Base-by-base conservation (phyloP, 2,797 vertebrate species). In the Xenops minutus region DNA sequence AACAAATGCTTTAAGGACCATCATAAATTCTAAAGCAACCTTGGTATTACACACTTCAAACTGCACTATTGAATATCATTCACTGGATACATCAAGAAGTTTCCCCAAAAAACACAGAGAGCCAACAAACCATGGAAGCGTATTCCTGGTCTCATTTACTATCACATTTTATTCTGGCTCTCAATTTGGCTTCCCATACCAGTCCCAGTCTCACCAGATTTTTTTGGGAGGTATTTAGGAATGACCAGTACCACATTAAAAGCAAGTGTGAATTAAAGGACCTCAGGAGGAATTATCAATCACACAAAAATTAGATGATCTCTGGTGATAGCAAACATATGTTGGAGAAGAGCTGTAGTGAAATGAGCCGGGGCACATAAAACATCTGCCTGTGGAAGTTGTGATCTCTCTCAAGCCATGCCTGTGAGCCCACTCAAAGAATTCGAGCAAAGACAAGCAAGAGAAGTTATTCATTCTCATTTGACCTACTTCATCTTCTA, bases 401-500 rank as follows among this genome's bases (percentile, higher is more conserved):
- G 54, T 3, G 26, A n/a, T 69, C 32, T 51, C 85, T 93, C 89
- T 21, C 55, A 73, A 88, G 55, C 30, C 66, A 66, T 41, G 43
- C 77, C 80, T 63, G 48, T 3, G 61, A 90, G 44, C n/a, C 67
- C 0, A 0, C 24, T 48, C 49, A 34, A 69, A 78, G 73, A 88
- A 76, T 63, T 13, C 49, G 51, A 93, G 71, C 44, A 86, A 88
- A 90, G 75, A 56, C 1, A 22, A 84, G 69, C 39, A 93, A 22
- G 6, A 58, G 21, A 86, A 94, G 63, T 80, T 91, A 91, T 32
- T 84, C 52, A 30, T 89, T 94, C 72, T 80, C 84, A 77, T 91
- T 64, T 96, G 84, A 94, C 93, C 88, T 91, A 82, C 56, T 85
- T 85, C 34, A 90, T 67, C 76, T 86, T 93, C 90, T 92, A 88